These are phyloP conservation scores for Helobdella robusta DNA, from an alignment of 2,888 invertebrate species.

Conservation along the genomic window DNA sequence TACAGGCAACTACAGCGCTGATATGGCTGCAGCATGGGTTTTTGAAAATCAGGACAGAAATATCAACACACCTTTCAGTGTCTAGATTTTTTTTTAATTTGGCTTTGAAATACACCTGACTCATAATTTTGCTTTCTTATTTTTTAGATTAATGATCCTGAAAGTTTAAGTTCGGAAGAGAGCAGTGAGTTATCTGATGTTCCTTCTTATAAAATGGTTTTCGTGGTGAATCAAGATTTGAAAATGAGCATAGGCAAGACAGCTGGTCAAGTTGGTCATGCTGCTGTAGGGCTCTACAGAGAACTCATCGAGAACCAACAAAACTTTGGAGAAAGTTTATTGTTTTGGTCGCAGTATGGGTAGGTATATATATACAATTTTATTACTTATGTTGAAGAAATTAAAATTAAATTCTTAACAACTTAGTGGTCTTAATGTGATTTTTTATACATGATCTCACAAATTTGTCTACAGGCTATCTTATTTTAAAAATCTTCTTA, in stretches of 20 bases:
- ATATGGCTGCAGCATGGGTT: slow-evolving; percentile 55
- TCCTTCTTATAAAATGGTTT: slow-evolving; percentile 57
- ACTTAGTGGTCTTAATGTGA: not conserved
- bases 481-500: too few species aligned
- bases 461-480: too few species aligned
- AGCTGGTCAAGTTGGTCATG: slow-evolving; percentile 53
- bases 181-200: slow-evolving; percentile 21
- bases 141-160: slow-evolving; percentile 20
- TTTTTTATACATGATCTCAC: not conserved
- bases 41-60: slow-evolving; percentile 52
- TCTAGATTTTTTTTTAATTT: not conserved
- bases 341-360: slow-evolving; percentile 51
- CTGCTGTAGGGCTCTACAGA: slow-evolving; percentile 56
- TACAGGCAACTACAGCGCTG: slow-evolving; percentile 55
- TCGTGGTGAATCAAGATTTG: slow-evolving; percentile 57
- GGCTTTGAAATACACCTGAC: not conserved
- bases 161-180: slow-evolving; percentile 7
- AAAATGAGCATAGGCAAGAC: slow-evolving; percentile 60
- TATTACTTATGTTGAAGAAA: not conserved
- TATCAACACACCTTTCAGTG: slow-evolving; percentile 39
- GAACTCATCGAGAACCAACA: slow-evolving; percentile 49
- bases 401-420: not conserved
- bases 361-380: slow-evolving; percentile 34
- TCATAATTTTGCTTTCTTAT: not conserved
- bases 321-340: slow-evolving; percentile 46